Conservation (phyloP, 2,888 invertebrate species). For the Lasioglossum calceatum region DNA sequence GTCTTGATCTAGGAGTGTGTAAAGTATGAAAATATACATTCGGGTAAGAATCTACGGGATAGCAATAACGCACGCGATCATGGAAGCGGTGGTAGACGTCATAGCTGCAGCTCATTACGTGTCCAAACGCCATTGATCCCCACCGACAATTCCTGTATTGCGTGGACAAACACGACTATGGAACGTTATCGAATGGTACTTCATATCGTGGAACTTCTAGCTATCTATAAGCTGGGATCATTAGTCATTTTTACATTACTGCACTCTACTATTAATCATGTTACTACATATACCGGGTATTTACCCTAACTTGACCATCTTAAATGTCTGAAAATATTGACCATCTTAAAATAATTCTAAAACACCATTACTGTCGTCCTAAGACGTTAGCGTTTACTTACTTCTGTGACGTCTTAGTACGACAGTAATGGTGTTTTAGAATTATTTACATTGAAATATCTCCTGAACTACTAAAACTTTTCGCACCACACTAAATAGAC, state of each 20-base stretch:
- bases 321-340: too few relatives aligned
- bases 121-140: constrained; percentile 37
- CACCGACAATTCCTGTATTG: constrained; percentile 38
- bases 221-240: neutral
- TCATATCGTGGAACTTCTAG: neutral
- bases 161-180: constrained; percentile 52
- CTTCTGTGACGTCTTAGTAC: too few relatives aligned
- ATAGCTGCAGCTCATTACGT: constrained; percentile 8
- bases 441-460: too few relatives aligned
- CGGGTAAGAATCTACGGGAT: neutral
- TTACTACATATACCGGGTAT: neutral
- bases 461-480: too few relatives aligned
- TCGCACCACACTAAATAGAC: too few relatives aligned
- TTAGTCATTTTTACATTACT: neutral
- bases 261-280: neutral
- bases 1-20: neutral
- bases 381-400: too few relatives aligned
- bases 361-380: too few relatives aligned
- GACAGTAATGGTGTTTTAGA: too few relatives aligned
- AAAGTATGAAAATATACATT: too few relatives aligned
- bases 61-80: neutral
- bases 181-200: constrained; percentile 30
- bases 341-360: too few relatives aligned
- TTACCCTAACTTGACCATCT: too few relatives aligned
- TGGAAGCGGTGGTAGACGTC: neutral